Evolutionary conservation across 2,113 vertebrate species (phyloP), one percentile per base, ranked within the genome.

Genomic region (Salvelinus namaycush): DNA sequence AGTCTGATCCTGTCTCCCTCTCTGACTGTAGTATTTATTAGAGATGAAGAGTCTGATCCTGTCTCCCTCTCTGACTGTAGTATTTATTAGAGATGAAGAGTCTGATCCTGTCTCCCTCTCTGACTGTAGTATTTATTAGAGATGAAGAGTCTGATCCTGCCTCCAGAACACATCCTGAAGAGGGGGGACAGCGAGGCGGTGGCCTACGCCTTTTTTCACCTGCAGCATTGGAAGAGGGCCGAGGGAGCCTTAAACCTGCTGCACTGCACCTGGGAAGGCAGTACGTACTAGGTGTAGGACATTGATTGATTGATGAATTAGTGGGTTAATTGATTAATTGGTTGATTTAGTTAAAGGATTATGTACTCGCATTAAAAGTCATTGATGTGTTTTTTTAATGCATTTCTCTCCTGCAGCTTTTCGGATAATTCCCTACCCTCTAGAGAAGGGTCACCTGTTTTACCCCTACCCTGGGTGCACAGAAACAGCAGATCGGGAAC

Each of bases 181-280:
- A 94, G 98, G 64, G 98, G 98, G 22, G 98, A 99, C 92, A 99
- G 98, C 24, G 98, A 99, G 88, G 97, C 98, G 44, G 95, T 99
- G 75, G 97, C 98, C 0, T 99, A 99, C 24, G 97, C 98, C 29
- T 99, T 99, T 92, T 99, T 98, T 81, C 98, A 99, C 90, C 95
- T 99, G 78, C 97, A 99, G 91, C 98, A 99, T 91, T 99, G 98
- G 98, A 99, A 99, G 87, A 94, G 97, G 81, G 97, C 98, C 84
- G 98, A 99, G 89, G 97, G 98, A 78, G 98, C 97, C 72, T 94
- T 99, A 74, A 97, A 98, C 83, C 93, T 99, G 79, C 88, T 99
- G 71, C 97, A 99, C 90, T 99, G 98, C 70, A 99, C 98, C 0
- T 99, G 98, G 98, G 97, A 99, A 89, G 98, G 98, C 92, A 99